Percentiles rank a stretch among this genome's conserved stretches.
Evolutionary conservation across 2,888 invertebrate species (phyloP).

Genomic region (Ectobius pallidus): DNA sequence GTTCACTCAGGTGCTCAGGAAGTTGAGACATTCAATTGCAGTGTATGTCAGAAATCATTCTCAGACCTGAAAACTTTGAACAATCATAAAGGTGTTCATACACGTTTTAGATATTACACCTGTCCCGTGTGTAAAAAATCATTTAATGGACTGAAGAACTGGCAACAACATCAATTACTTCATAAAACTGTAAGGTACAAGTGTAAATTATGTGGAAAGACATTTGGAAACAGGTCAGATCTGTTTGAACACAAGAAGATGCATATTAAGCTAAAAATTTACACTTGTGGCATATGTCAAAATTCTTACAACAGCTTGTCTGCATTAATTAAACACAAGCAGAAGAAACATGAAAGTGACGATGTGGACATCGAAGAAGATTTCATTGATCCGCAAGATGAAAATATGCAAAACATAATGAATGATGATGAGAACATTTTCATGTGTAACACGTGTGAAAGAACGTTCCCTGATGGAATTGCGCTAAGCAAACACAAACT

Average conservation of each 20-base stretch:
- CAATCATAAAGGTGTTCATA: constrained; percentile 38
- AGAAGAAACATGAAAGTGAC: constrained; percentile 19
- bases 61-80: constrained; percentile 27
- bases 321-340: constrained; percentile 52
- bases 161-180: constrained; percentile 35
- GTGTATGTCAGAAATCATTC: constrained; percentile 31
- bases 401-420: too few relatives aligned
- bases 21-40: constrained; percentile 31
- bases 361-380: constrained; percentile 49
- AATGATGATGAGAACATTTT: constrained; percentile 35
- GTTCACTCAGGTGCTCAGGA: constrained; percentile 1
- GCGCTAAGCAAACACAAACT: constrained; percentile 33
- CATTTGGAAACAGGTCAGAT: constrained; percentile 65
- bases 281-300: constrained; percentile 63
- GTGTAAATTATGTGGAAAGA: constrained; percentile 68
- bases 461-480: constrained; percentile 59
- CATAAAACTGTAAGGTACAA: constrained; percentile 52
- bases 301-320: constrained; percentile 68
- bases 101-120: constrained; percentile 28
- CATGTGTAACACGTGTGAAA: constrained; percentile 67
- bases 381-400: constrained; percentile 46
- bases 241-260: constrained; percentile 69
- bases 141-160: constrained; percentile 32
- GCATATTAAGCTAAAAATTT: constrained; percentile 70
- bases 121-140: constrained; percentile 34